These are phyloP conservation scores for Leptinotarsa rubiginosa DNA, from an alignment of 2,888 invertebrate genomes.

Conservation along the genomic window DNA sequence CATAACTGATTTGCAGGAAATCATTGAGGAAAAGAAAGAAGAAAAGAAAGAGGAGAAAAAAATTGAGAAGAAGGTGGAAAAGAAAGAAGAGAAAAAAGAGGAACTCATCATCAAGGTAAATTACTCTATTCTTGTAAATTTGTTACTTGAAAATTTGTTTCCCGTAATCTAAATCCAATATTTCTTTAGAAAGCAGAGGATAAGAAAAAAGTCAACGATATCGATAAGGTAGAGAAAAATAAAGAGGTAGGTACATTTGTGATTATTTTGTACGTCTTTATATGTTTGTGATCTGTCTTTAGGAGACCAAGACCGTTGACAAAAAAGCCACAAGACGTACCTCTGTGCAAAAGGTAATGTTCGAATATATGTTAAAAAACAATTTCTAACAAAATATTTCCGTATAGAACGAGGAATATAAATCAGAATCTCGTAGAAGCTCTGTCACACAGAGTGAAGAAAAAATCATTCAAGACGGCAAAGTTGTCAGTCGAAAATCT, in stretches of 20 bases:
- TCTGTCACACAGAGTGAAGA: slow-evolving; percentile 63
- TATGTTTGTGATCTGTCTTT: slow-evolving; percentile 48
- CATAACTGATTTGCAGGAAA: slow-evolving; percentile 41
- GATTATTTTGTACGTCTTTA: slow-evolving; percentile 45
- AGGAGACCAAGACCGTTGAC: slow-evolving; percentile 72
- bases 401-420: slow-evolving; percentile 61
- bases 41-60: slow-evolving; percentile 59
- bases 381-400: slow-evolving; percentile 25
- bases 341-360: slow-evolving; percentile 60
- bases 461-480: slow-evolving; percentile 63
- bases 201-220: slow-evolving; percentile 61
- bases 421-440: slow-evolving; percentile 63
- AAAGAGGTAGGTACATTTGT: slow-evolving; percentile 56
- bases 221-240: slow-evolving; percentile 59
- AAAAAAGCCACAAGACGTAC: slow-evolving; percentile 66
- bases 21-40: slow-evolving; percentile 52
- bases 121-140: neutral
- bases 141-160: slow-evolving; percentile 4
- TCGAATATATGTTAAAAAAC: slow-evolving; percentile 12
- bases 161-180: slow-evolving; percentile 3
- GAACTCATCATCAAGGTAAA: slow-evolving; percentile 47
- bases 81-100: slow-evolving; percentile 50
- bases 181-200: slow-evolving; percentile 56
- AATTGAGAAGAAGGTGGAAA: slow-evolving; percentile 59
- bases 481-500: slow-evolving; percentile 62